phyloP scores from a whole-genome alignment of 1,140 invertebrate species.

The Lasaia peninsularis region DNA sequence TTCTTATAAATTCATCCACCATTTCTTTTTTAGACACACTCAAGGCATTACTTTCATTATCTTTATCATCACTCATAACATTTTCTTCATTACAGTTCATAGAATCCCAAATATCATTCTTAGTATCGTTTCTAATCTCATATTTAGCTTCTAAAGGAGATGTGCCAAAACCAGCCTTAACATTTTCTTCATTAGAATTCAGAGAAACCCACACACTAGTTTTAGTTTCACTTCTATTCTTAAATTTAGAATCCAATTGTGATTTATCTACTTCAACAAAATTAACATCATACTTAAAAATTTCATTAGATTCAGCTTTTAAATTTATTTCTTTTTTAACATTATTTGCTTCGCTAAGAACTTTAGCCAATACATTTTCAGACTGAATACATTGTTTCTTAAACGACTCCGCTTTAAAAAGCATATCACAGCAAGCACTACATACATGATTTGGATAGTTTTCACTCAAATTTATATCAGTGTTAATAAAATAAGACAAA shows the following conservation, averaged over 20 bases:
- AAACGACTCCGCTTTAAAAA: constrained; percentile 49
- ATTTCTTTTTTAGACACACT: neutral
- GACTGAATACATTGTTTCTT: constrained; percentile 48
- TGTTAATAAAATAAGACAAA: constrained; percentile 27
- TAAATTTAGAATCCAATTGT: constrained; percentile 4
- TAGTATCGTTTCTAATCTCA: neutral
- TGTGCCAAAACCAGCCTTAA: too few relatives aligned
- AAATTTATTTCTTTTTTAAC: neutral
- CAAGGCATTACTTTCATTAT: neutral
- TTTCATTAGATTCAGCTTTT: constrained; percentile 3
- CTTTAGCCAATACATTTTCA: constrained; percentile 39
- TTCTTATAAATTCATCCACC: neutral
- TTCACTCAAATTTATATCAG: constrained; percentile 20
- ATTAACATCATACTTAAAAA: constrained; percentile 11
- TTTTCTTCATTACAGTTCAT: neutral
- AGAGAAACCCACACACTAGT: neutral
- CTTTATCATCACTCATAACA: neutral
- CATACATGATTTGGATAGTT: constrained; percentile 50
- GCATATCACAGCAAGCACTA: constrained; percentile 37
- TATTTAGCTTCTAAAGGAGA: neutral
- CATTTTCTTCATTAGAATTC: neutral
- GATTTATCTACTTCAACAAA: constrained; percentile 16
- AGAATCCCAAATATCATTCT: neutral
- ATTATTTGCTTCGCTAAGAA: constrained; percentile 15
- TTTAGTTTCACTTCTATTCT: constrained; percentile 11